Evolutionary conservation across 2,888 invertebrate species (phyloP).

Genomic region (Torymus texanus): DNA sequence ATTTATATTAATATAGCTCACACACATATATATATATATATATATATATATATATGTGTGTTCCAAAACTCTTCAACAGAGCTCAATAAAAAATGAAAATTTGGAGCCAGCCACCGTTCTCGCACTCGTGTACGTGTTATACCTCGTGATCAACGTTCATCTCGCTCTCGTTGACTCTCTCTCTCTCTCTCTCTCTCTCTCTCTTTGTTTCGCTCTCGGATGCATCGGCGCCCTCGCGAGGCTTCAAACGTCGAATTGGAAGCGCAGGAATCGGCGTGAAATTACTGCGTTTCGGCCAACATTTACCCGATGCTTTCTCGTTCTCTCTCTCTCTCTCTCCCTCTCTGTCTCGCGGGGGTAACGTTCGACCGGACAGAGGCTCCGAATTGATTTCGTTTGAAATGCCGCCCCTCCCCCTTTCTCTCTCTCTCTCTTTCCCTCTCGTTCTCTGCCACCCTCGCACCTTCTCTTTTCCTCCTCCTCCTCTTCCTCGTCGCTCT

Average conservation of each 20-base stretch:
- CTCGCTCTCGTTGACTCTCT: constrained; percentile 4
- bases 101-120: not conserved
- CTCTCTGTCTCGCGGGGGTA: constrained; percentile 63
- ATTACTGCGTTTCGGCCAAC: constrained; percentile 73
- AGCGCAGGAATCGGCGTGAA: constrained; percentile 69
- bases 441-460: constrained; percentile 3
- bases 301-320: constrained; percentile 67
- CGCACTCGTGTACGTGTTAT: too few relatives aligned
- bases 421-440: constrained; percentile 50
- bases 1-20: constrained; percentile 3
- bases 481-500: not conserved
- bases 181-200: constrained; percentile 56
- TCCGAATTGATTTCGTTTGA: constrained; percentile 75
- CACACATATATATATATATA: too few relatives aligned
- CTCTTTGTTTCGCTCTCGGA: constrained; percentile 51
- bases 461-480: constrained; percentile 4
- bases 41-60: too few relatives aligned
- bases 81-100: constrained; percentile 32
- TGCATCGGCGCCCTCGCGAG: constrained; percentile 54
- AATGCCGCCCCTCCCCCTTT: constrained; percentile 63
- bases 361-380: constrained; percentile 72
- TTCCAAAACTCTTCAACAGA: not conserved
- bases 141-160: constrained; percentile 41
- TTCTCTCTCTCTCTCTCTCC: constrained; percentile 7
- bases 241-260: constrained; percentile 68